Percentiles rank a stretch among this genome's conserved stretches.
Evolutionary conservation across 2,797 vertebrate genomes (phyloP).

Genomic region (Lemur catta): DNA sequence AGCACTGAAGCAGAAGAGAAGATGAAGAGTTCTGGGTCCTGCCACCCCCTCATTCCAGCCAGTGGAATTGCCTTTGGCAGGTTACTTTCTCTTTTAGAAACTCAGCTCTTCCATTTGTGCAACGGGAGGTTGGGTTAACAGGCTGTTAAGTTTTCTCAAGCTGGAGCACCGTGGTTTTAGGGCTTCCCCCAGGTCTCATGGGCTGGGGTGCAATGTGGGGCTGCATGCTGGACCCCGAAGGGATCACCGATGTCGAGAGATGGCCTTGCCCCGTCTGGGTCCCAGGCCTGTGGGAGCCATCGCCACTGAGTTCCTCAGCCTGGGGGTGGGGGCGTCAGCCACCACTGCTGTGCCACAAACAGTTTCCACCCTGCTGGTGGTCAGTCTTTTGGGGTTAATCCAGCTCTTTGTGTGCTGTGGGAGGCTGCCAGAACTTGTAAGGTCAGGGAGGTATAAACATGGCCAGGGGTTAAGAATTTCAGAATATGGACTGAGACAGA

Average conservation of each 20-base stretch:
- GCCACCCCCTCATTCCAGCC: neutral
- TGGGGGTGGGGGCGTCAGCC: too few relatives aligned
- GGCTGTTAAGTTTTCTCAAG: neutral
- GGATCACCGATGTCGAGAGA: neutral
- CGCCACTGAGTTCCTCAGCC: neutral
- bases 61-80: neutral
- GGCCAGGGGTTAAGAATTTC: neutral
- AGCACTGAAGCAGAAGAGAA: neutral
- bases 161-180: neutral
- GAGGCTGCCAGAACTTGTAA: neutral
- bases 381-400: neutral
- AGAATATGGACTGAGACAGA: neutral
- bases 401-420: neutral
- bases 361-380: neutral
- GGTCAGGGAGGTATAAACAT: too few relatives aligned
- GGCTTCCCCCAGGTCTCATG: neutral
- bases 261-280: neutral
- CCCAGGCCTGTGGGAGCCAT: neutral
- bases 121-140: neutral
- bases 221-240: neutral
- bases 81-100: neutral
- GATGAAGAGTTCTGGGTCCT: neutral
- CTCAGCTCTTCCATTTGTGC: neutral
- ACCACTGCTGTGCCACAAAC: neutral
- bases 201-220: too few relatives aligned